These are phyloP conservation scores for Papio anubis DNA, from an alignment of 2,113 vertebrate species.

Conservation along the genomic window DNA sequence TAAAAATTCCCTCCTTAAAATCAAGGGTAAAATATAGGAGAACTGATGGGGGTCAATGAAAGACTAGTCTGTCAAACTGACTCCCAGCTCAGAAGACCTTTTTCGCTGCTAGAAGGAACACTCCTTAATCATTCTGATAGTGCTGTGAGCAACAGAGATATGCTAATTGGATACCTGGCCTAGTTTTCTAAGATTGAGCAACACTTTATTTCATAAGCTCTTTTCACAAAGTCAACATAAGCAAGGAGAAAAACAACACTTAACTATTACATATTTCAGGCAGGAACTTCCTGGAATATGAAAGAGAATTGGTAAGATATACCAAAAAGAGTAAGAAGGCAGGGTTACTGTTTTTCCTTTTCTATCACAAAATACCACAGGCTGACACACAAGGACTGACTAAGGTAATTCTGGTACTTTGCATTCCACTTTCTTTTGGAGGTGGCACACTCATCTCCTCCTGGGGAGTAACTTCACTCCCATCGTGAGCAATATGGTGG, in stretches of 20 bases:
- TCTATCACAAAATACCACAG: neutral
- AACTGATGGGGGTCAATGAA: neutral
- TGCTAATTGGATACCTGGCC: neutral
- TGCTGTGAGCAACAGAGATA: neutral
- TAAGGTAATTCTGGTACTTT: neutral
- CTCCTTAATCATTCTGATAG: neutral
- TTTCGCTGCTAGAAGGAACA: neutral
- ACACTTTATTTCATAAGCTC: neutral
- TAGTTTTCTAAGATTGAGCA: neutral
- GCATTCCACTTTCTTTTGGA: neutral
- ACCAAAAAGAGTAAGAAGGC: neutral
- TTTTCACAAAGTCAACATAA: neutral
- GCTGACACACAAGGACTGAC: neutral
- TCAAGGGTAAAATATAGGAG: neutral
- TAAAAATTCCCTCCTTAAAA: neutral
- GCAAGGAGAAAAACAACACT: neutral
- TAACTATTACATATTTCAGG: neutral
- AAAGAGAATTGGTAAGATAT: neutral
- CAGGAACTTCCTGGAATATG: neutral
- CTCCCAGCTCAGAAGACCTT: neutral
- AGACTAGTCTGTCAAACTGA: neutral
- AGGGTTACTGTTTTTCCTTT: neutral
- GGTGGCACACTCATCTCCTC: neutral
- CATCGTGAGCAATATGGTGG: neutral
- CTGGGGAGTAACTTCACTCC: neutral